A percentile compares a stretch with the other conserved stretches of the same genome.
Conservation (phyloP, 2,113 vertebrate genomes). For the Abramis brama region DNA sequence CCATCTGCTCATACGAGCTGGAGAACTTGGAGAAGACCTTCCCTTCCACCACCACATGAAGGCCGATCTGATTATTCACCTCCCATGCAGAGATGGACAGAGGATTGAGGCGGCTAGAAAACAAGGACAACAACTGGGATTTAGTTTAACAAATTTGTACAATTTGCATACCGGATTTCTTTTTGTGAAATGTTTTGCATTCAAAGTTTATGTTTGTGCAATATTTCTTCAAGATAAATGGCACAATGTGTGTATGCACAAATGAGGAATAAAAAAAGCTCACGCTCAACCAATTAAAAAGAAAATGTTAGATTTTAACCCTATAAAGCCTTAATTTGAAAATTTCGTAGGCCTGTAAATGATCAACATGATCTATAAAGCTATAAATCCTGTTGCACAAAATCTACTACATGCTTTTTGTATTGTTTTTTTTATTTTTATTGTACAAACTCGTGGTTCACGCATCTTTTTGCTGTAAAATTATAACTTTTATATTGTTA, state of each 20-base stretch:
- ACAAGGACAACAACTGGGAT: not conserved
- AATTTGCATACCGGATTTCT: not conserved
- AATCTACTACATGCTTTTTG: too few relatives aligned
- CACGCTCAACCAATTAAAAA: not conserved
- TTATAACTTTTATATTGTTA: too few relatives aligned
- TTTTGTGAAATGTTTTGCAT: not conserved
- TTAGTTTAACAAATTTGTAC: not conserved
- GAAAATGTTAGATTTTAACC: not conserved
- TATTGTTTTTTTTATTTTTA: too few relatives aligned
- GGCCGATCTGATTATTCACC: slow-evolving; percentile 83
- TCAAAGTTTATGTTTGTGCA: not conserved
- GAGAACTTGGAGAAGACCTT: slow-evolving; percentile 85
- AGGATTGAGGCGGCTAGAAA: slow-evolving; percentile 81
- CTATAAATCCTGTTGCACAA: too few relatives aligned
- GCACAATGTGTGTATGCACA: not conserved
- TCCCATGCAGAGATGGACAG: slow-evolving; percentile 84
- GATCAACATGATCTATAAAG: not conserved
- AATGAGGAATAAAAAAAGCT: not conserved
- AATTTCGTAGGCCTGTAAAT: not conserved
- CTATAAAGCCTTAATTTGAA: not conserved
- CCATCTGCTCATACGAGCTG: slow-evolving; percentile 68
- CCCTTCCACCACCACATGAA: slow-evolving; percentile 87
- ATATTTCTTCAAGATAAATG: not conserved
- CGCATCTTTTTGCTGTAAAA: too few relatives aligned
- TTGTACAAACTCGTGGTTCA: too few relatives aligned